A percentile compares a stretch with the other conserved stretches of the same genome.
phyloP scores from a whole-genome alignment of 2,797 vertebrate species.

The Periophthalmus magnuspinnatus region DNA sequence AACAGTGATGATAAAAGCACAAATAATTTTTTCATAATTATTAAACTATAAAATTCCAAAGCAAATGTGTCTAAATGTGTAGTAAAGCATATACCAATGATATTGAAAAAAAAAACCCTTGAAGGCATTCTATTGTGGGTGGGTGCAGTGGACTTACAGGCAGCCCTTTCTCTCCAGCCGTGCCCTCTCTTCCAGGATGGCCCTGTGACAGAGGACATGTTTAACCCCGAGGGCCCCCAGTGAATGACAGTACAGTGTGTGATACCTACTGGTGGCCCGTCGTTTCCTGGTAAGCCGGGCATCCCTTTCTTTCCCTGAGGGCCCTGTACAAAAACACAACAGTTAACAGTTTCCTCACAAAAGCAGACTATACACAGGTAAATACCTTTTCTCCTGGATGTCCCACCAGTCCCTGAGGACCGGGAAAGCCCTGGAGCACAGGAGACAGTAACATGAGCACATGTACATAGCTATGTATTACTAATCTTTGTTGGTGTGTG shows the following conservation, averaged over 20 bases:
- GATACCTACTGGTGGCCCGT: constrained; percentile 88
- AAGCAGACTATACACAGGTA: background rate
- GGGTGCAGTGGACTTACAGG: constrained; percentile 74
- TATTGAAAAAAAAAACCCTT: no score
- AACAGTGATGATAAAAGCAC: background rate
- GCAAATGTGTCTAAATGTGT: no score
- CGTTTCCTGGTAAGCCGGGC: constrained; percentile 90
- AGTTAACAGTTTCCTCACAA: background rate
- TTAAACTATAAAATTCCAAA: no score
- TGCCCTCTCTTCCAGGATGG: constrained; percentile 94
- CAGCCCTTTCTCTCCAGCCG: constrained; percentile 91
- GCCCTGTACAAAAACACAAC: constrained; percentile 76
- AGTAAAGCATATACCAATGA: no score
- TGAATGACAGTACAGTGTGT: background rate
- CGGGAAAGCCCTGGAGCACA: constrained; percentile 88
- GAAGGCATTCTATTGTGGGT: no score
- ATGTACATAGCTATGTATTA: constrained; percentile 2
- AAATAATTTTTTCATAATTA: no score
- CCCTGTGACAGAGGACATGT: constrained; percentile 75
- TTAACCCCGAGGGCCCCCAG: background rate
- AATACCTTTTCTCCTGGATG: constrained; percentile 93
- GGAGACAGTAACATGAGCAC: constrained; percentile 5
- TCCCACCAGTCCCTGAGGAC: constrained; percentile 92
- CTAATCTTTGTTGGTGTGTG: background rate
- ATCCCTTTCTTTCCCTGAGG: constrained; percentile 93